Base-by-base conservation (phyloP, 2,888 invertebrate species). In the Drosophila tanythrix region DNA sequence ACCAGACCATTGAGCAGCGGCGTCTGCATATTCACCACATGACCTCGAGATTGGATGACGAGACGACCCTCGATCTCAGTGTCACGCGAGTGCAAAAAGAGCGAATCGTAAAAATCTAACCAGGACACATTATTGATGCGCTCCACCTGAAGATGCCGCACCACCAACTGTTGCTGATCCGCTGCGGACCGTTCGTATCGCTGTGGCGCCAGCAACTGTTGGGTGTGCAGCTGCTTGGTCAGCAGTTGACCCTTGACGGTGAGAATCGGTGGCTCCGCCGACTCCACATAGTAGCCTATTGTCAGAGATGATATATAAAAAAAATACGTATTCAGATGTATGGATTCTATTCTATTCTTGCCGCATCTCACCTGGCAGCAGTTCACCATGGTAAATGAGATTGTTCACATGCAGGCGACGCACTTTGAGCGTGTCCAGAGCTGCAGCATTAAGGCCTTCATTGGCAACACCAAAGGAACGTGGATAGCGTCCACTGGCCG, bases 51-150 rank as follows among this genome's bases (percentile, higher is more conserved):
- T 60, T 92, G 91, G 18, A 92, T 27, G 15, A 91, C 82, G 4
- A 92, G 71, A 4, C 89, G 82, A 5, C 93, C 92, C 18, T 79
- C 68, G 13, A 92, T 51, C 1, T 53, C 58, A 6, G 66, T 72
- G 79, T 93, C 92, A 1, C 92, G 92, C 27, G 86, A 81, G 21
- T 70, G 82, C 18, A 93, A 68, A 40, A 91, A 92, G 0, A 92
- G 56, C 1, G 80, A 78, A 36, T 90, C 81, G 52, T 88, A 83
- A n/a, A 92, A 89, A 0, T 82, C 82, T 0, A 72, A 61, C 92
- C 93, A 92, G 0, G 82, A 36, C 0, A 90, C 48, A 5, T 84
- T 88, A 60, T 92, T 92, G 31, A 92, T 91, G 10, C 77, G 73
- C 3, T 81, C 72, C 48, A 92, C 91, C 33, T 61, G 74, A 25